Conservation (phyloP, 1,140 invertebrate genomes). For the Zaprionus taronus region DNA sequence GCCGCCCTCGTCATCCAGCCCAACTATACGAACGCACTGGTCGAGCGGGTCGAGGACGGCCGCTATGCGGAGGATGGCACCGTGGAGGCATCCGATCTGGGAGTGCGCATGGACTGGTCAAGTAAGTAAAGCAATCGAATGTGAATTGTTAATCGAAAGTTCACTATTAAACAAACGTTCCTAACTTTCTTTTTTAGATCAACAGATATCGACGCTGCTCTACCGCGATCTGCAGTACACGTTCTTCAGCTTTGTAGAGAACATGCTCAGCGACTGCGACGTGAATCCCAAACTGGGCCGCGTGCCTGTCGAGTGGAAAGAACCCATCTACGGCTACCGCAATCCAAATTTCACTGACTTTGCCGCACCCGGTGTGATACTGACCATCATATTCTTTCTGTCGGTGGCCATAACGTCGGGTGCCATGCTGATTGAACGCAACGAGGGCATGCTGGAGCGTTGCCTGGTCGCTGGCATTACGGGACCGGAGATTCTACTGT, state of each 20-base stretch:
- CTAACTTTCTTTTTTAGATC: constrained; percentile 88
- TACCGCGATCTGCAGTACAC: constrained; percentile 90
- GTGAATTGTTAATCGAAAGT: neutral
- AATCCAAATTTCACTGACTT: constrained; percentile 96
- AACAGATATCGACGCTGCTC: constrained; percentile 94
- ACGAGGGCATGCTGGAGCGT: constrained; percentile 95
- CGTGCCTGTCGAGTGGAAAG: constrained; percentile 90
- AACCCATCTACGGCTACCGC: constrained; percentile 94
- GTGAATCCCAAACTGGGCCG: constrained; percentile 89
- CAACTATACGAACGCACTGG: constrained; percentile 92
- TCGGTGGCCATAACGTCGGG: constrained; percentile 96
- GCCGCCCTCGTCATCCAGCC: constrained; percentile 92
- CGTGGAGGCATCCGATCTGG: constrained; percentile 89
- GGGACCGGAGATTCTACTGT: constrained; percentile 91
- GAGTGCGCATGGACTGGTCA: constrained; percentile 94
- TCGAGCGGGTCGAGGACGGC: constrained; percentile 89
- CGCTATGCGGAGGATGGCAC: constrained; percentile 89
- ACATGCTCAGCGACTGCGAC: constrained; percentile 88
- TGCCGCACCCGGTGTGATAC: constrained; percentile 96
- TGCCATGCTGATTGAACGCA: constrained; percentile 94
- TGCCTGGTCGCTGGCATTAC: constrained; percentile 92
- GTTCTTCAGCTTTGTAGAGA: constrained; percentile 90
- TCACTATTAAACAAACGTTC: neutral
- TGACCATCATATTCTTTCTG: constrained; percentile 97
- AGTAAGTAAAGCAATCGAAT: constrained; percentile 87